These are phyloP conservation scores for Pelobates fuscus DNA, from an alignment of 2,113 vertebrate species.

Conservation along the genomic window DNA sequence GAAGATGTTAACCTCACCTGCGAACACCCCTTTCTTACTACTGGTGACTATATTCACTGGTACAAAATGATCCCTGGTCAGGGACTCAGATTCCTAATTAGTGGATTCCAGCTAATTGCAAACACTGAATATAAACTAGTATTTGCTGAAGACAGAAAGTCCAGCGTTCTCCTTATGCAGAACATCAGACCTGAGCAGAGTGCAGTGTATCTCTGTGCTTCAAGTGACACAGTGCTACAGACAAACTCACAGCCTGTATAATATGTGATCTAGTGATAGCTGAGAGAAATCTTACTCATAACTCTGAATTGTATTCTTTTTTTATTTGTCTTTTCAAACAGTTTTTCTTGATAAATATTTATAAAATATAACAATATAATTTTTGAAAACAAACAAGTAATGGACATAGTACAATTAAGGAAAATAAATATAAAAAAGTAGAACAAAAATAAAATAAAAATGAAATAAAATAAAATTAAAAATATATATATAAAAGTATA, in stretches of 20 bases:
- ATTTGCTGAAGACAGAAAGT: background rate
- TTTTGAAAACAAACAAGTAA: too few species aligned
- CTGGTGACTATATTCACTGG: conserved; percentile 8
- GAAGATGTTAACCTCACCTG: conserved; percentile 13
- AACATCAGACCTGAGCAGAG: background rate
- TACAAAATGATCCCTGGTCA: conserved; percentile 9
- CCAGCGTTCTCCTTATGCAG: conserved; percentile 2
- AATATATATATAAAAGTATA: too few species aligned
- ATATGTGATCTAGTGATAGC: conserved; percentile 40
- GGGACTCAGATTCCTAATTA: background rate
- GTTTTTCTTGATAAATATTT: background rate
- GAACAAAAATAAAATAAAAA: too few species aligned
- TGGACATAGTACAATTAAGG: background rate
- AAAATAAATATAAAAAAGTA: background rate
- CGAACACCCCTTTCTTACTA: background rate
- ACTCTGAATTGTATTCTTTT: conserved; percentile 61
- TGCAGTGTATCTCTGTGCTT: conserved; percentile 26
- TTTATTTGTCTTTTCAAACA: conserved; percentile 59
- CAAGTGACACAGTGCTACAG: conserved; percentile 13
- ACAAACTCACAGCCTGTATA: conserved; percentile 8
- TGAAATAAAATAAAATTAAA: background rate
- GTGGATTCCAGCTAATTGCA: background rate
- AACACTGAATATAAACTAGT: background rate
- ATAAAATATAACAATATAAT: too few species aligned
- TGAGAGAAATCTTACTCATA: too few species aligned